Conservation (phyloP, 2,888 invertebrate species). For the Campoplex capitator region DNA sequence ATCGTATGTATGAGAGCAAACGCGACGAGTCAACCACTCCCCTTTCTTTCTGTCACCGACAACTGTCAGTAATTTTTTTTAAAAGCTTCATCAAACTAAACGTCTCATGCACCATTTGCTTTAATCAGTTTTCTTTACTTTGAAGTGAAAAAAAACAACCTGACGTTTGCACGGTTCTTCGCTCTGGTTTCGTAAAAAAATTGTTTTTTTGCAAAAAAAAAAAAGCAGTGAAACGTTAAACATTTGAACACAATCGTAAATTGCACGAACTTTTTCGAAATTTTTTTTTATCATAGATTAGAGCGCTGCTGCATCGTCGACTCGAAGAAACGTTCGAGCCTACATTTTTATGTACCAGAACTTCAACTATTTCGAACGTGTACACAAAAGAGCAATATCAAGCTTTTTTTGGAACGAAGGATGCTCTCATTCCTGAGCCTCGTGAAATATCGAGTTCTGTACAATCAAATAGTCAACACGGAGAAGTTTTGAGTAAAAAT, state of each 20-base stretch:
- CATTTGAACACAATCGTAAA: not conserved
- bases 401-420: not conserved
- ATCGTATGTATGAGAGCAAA: conserved; percentile 14
- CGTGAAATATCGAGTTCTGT: no score
- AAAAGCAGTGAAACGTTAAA: not conserved
- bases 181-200: not conserved
- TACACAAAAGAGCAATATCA: not conserved
- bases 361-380: not conserved
- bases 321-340: not conserved
- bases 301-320: not conserved
- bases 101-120: not conserved
- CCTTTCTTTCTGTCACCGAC: conserved; percentile 5
- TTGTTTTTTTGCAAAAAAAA: not conserved
- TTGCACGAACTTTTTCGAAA: not conserved
- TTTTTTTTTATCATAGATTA: not conserved
- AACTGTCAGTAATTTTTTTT: conserved; percentile 28
- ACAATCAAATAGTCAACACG: conserved; percentile 15
- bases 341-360: not conserved
- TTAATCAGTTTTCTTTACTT: not conserved
- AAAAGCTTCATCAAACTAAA: conserved; percentile 14
- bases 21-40: conserved; percentile 20
- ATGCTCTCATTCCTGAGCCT: not conserved
- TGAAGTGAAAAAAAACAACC: not conserved
- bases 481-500: not conserved
- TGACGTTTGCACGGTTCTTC: not conserved